Evolutionary conservation across 2,797 vertebrate genomes (phyloP).

Genomic region (Liparis tanakae): DNA sequence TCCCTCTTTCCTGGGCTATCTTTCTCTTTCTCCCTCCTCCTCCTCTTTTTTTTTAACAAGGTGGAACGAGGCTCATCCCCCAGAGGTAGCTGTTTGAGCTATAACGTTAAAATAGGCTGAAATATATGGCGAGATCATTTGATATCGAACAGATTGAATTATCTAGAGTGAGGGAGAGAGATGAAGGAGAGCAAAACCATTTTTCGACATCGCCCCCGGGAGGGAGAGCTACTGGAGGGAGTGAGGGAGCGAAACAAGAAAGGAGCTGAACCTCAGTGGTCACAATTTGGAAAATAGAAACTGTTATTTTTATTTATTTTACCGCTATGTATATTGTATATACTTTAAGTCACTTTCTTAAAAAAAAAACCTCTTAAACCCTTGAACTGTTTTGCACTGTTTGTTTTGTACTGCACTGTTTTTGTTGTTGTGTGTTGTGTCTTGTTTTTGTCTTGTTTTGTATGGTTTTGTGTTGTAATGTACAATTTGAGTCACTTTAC

Average conservation of each 20-base stretch:
- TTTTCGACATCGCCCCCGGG: slow-evolving; percentile 58
- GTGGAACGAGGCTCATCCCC: slow-evolving; percentile 65
- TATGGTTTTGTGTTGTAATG: no score
- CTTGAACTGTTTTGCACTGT: no score
- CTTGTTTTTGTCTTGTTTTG: no score
- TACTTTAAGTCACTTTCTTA: no score
- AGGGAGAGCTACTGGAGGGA: slow-evolving; percentile 39
- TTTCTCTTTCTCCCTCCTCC: slow-evolving; percentile 26
- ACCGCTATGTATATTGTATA: no score
- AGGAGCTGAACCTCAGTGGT: slow-evolving; percentile 55
- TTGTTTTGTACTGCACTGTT: no score
- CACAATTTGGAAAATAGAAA: slow-evolving; percentile 38
- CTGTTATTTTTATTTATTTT: slow-evolving; percentile 3
- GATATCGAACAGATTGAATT: slow-evolving; percentile 82
- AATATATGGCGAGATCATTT: slow-evolving; percentile 77
- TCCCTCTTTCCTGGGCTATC: slow-evolving; percentile 49
- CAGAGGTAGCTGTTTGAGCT: slow-evolving; percentile 70
- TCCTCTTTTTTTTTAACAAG: slow-evolving; percentile 67
- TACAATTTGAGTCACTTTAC: no score
- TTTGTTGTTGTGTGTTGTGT: no score
- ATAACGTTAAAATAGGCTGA: slow-evolving; percentile 78
- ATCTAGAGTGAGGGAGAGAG: slow-evolving; percentile 68
- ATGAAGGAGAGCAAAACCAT: slow-evolving; percentile 65
- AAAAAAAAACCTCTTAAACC: no score
- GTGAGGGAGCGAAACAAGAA: slow-evolving; percentile 44